Percentiles rank a stretch among this genome's conserved stretches.
Evolutionary conservation across 2,888 invertebrate species (phyloP).

Genomic region (Capitulum mitella): DNA sequence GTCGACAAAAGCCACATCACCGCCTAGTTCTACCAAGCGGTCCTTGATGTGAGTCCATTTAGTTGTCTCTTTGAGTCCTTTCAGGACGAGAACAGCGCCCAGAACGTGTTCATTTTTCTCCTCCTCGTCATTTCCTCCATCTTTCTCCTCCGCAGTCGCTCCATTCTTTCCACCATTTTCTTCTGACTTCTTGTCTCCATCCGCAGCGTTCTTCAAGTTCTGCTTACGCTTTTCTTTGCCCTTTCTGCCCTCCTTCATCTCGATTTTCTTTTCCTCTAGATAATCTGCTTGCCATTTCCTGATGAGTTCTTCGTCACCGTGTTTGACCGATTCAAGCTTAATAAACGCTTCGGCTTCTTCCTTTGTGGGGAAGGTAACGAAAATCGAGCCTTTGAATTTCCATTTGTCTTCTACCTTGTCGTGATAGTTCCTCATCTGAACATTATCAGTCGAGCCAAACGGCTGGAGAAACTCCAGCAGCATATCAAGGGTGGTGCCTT

Average conservation of each 20-base stretch:
- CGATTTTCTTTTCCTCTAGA: constrained; percentile 41
- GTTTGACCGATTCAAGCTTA: constrained; percentile 59
- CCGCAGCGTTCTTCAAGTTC: constrained; percentile 41
- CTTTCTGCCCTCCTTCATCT: constrained; percentile 59
- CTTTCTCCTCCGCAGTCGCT: constrained; percentile 37
- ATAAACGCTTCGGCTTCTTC: constrained; percentile 75
- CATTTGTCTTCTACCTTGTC: constrained; percentile 58
- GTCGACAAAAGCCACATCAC: constrained; percentile 58
- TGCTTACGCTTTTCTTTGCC: constrained; percentile 45
- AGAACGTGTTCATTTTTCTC: constrained; percentile 36
- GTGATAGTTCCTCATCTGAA: constrained; percentile 53
- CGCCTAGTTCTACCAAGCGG: constrained; percentile 50
- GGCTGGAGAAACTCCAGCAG: constrained; percentile 64
- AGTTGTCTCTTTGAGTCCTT: constrained; percentile 53
- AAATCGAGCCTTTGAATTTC: constrained; percentile 85
- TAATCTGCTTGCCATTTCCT: constrained; percentile 59
- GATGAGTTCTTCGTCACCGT: constrained; percentile 54
- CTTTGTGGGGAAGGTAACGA: constrained; percentile 71
- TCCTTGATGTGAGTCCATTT: constrained; percentile 67
- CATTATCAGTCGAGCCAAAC: constrained; percentile 60
- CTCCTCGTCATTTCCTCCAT: constrained; percentile 41
- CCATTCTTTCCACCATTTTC: constrained; percentile 42
- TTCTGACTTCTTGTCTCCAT: constrained; percentile 51
- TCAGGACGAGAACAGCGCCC: constrained; percentile 41
- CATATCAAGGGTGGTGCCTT: constrained; percentile 57